phyloP scores from a whole-genome alignment of 2,888 invertebrate species.

The Scelioninae gen. 2 region DNA sequence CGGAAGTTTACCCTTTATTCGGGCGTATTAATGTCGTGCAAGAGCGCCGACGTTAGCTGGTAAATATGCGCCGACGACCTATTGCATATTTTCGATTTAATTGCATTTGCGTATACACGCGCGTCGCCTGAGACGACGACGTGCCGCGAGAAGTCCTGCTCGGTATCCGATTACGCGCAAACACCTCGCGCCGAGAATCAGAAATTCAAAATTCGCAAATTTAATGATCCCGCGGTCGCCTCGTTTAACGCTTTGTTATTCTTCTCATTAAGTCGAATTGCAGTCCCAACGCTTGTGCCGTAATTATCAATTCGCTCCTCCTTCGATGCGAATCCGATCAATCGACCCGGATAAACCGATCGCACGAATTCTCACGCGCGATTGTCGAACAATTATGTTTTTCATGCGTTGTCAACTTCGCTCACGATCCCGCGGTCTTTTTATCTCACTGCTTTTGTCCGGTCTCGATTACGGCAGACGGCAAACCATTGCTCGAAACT shows the following conservation, averaged over 20 bases:
- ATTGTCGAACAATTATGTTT: too few relatives aligned
- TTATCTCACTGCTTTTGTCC: too few relatives aligned
- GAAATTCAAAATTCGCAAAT: constrained; percentile 57
- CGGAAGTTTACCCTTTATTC: constrained; percentile 57
- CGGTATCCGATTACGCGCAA: constrained; percentile 50
- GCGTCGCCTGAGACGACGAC: constrained; percentile 33
- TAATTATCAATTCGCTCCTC: constrained; percentile 24
- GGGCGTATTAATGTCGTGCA: constrained; percentile 61
- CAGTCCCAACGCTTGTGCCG: constrained; percentile 3
- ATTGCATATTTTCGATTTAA: constrained; percentile 74
- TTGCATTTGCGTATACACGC: constrained; percentile 73
- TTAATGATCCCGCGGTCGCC: constrained; percentile 52
- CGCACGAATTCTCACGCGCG: too few relatives aligned
- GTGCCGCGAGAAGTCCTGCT: constrained; percentile 28
- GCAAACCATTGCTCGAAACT: too few relatives aligned
- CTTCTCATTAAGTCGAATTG: constrained; percentile 27
- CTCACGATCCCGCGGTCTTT: too few relatives aligned
- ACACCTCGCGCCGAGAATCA: constrained; percentile 51
- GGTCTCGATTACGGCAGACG: too few relatives aligned
- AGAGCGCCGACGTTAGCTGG: constrained; percentile 57
- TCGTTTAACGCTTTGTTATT: constrained; percentile 57
- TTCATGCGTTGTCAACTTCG: too few relatives aligned
- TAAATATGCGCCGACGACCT: constrained; percentile 72
- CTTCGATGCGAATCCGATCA: not conserved
- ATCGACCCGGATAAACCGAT: not conserved